Base-by-base conservation (phyloP, 2,888 invertebrate species). In the Troides aeacus region DNA sequence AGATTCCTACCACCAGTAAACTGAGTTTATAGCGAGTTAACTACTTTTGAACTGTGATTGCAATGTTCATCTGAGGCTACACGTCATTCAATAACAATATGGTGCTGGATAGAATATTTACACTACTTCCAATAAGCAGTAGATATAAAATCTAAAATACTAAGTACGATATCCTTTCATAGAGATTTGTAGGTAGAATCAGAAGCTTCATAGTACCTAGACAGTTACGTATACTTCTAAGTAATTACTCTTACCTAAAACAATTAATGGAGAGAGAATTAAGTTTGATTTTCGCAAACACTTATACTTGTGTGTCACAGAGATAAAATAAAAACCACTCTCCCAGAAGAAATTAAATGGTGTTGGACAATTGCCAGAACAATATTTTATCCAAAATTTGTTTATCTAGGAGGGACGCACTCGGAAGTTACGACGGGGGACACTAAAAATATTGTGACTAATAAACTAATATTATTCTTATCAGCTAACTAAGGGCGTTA, bases 311-410 rank as follows among this genome's bases (percentile, higher is more conserved):
- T 64, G 56, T 18, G 39, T 65, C 64, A 69, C 65, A 62, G 53
- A 57, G 64, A 65, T 65, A 62, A 65, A 69, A 69, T 62, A 57
- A 69, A 57, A 69, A 42, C 61, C 62, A 69, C 57, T 69, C 61
- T 69, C 42, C 61, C 23, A 65, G 62, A 64, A 69, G 69, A 65
- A 69, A 62, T 65, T 65, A 64, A 69, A 69, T 69, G 23, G 10
- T 21, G 42, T 65, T 69, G 69, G 69, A 69, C 64, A 57, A 62
- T 42, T 62, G 69, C 69, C 69, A 69, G 30, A 62, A 57, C 64
- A 69, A 69, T 69, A 69, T 69, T 69, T 69, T 65, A 61, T 62
- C 64, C 57, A 42, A 46, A 69, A 61, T 69, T 65, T 65, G 69
- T 65, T 69, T 64, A 65, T 69, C 69, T 64, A 46, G 56, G 30